Percentiles rank a stretch among this genome's conserved stretches.
phyloP scores from a whole-genome alignment of 2,113 vertebrate genomes.

The Clarias magur region DNA sequence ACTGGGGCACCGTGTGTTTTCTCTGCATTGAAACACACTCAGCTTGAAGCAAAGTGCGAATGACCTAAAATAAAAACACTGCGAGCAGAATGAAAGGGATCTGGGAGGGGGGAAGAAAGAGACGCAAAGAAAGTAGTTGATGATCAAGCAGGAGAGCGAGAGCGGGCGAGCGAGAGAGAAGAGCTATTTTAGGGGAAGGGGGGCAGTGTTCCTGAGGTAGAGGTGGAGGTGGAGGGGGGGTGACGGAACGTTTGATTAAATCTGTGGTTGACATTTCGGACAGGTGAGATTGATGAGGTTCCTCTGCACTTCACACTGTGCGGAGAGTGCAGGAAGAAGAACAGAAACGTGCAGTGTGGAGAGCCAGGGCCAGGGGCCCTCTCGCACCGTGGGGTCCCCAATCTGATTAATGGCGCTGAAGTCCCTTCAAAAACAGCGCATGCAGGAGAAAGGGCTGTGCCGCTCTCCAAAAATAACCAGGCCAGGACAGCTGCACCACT shows the following conservation, averaged over 20 bases:
- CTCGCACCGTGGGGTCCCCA: slow-evolving; percentile 75
- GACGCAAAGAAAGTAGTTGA: slow-evolving; percentile 34
- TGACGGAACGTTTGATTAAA: slow-evolving; percentile 80
- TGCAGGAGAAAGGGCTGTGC: slow-evolving; percentile 70
- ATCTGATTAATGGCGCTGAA: slow-evolving; percentile 94
- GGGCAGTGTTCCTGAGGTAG: slow-evolving; percentile 63
- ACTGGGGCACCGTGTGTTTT: slow-evolving; percentile 43
- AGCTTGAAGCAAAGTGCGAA: slow-evolving; percentile 66
- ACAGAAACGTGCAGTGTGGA: slow-evolving; percentile 81
- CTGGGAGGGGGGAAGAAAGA: slow-evolving; percentile 9
- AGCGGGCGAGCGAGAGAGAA: slow-evolving; percentile 59
- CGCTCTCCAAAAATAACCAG: slow-evolving; percentile 80
- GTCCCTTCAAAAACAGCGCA: slow-evolving; percentile 78
- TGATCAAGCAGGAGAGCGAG: slow-evolving; percentile 12
- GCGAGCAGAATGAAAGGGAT: slow-evolving; percentile 24
- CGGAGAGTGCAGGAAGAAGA: slow-evolving; percentile 75
- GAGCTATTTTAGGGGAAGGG: slow-evolving; percentile 60
- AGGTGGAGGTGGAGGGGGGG: slow-evolving; percentile 61
- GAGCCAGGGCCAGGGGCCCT: slow-evolving; percentile 74
- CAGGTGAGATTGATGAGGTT: slow-evolving; percentile 98
- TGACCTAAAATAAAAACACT: slow-evolving; percentile 59
- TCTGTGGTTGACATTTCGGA: slow-evolving; percentile 83
- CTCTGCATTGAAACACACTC: slow-evolving; percentile 54
- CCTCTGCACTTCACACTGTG: slow-evolving; percentile 89
- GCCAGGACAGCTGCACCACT: slow-evolving; percentile 51